Conservation (phyloP, 2,888 invertebrate species). For the Chouioia cunea region DNA sequence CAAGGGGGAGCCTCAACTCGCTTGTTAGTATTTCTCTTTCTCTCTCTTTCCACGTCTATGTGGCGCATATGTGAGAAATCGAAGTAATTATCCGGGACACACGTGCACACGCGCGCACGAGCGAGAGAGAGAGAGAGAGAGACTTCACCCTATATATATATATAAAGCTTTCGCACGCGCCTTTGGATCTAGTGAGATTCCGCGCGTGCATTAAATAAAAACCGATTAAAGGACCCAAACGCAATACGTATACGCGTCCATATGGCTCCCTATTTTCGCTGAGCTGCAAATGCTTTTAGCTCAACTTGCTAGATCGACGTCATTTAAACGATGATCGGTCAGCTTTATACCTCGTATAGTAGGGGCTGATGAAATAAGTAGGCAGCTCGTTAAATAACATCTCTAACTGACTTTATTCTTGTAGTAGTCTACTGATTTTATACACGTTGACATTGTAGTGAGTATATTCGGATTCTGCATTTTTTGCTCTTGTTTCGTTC, state of each 20-base stretch:
- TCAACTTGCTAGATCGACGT: no score
- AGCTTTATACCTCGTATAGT: background rate
- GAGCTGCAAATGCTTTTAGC: background rate
- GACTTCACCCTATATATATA: slow-evolving; percentile 6
- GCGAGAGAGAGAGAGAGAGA: background rate
- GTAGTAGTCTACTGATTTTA: no score
- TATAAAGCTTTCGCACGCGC: slow-evolving; percentile 12
- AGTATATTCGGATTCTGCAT: no score
- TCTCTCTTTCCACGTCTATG: background rate
- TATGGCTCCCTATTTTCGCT: no score
- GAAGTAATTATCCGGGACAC: slow-evolving; percentile 34
- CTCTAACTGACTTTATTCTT: no score
- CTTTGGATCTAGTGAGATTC: background rate
- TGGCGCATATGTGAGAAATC: slow-evolving; percentile 22
- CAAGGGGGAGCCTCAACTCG: background rate
- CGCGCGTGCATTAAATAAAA: background rate
- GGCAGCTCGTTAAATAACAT: no score
- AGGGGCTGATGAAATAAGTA: no score
- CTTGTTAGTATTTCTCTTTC: slow-evolving; percentile 21
- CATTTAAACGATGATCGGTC: slow-evolving; percentile 1
- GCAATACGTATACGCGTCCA: no score
- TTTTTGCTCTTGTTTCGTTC: no score
- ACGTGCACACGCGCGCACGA: slow-evolving; percentile 11
- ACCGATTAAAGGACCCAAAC: slow-evolving; percentile 30
- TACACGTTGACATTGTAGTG: no score